Evolutionary conservation across 2,888 invertebrate species (phyloP), one percentile per base, ranked within the genome.

Genomic region (Lissonota sp.): DNA sequence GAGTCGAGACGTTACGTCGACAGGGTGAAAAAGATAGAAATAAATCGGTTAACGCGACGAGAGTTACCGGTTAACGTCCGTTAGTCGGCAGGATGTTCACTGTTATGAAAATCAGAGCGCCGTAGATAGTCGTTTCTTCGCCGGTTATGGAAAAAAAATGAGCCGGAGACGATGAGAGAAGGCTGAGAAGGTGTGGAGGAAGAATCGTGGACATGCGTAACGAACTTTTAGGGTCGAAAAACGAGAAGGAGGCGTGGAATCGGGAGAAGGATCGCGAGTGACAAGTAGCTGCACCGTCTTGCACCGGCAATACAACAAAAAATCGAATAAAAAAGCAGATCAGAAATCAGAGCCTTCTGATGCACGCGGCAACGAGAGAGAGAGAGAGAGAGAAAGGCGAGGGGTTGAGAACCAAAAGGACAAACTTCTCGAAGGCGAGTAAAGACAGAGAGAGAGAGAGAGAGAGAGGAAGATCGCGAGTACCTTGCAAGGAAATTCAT

Each of bases 291-390:
- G 90, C 90, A 90, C 90, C 89, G 88, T 90, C 91, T 87, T 55
- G 71, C 79, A 77, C 69, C 73, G 73, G 40, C 72, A 16, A 8
- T 55, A 12, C 57, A 49, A 26, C 26, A 26, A 26, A 26, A 26
- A 26, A 26, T 26, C 3, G 26, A 26, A 26, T 26, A 26, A 26
- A 26, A 67, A 69, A 83, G 84, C 84, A 89, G 90, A 90, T 91
- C 91, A 91, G 92, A 92, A 92, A 92, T 92, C 91, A 92, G 92
- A 92, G 90, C 90, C 87, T 87, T 26, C 73, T 63, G 66, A 78
- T 79, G 66, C 40, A 78, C 60, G 55, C 42, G 66, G 40, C 60
- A 49, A 72, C 26, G 44, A 26, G 26, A 26, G 1, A 26, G 26
- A 26, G 42, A 51, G 44, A 49, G 12, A 53, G 16, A 14, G 49